Base-by-base conservation (phyloP, 2,797 vertebrate genomes). In the Knipowitschia caucasica region DNA sequence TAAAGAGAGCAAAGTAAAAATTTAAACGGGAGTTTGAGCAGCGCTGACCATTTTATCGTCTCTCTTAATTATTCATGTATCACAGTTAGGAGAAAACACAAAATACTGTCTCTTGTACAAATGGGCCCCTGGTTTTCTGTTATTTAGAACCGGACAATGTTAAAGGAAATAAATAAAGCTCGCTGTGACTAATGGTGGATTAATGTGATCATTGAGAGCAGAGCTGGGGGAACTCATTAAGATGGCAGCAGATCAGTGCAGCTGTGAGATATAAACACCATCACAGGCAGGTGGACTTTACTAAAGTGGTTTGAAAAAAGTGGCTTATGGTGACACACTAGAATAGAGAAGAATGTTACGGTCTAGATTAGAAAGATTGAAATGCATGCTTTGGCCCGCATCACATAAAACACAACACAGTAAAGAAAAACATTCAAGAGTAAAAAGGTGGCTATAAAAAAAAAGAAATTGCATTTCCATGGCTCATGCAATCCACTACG, bases 51-150 rank as follows among this genome's bases (percentile, higher is more conserved):
- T 72, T 67, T 66, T 58, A 50, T 46, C 50, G 9, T 44, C 31
- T 39, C 18, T 29, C 26, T 78, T 60, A 70, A 80, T 77, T 62
- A 83, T 85, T 84, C 30, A 82, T 27, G 30, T 59, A 4, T 36
- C 46, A 39, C 45, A 21, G 38, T 61, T 30, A 49, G 47, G 68
- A 53, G 17, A 57, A 20, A 74, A 54, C 20, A 66, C 51, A 49
- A 71, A 71, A 73, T 47, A 45, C 33, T 58, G 53, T 64, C 55
- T 54, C 56, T 58, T 30, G 6, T 56, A 44, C 33, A 64, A 67
- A 68, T 60, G 62, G 24, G 24, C 62, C 60, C 62, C 18, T 50
- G 15, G 56, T 38, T 62, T 29, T 85, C 52, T 81, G 85, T 85
- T 69, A 83, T 86, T 83, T 42, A 84, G 35, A 64, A 21, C 30